Conservation (phyloP, 2,797 vertebrate species). For the Oreonectes daqikongensis region DNA sequence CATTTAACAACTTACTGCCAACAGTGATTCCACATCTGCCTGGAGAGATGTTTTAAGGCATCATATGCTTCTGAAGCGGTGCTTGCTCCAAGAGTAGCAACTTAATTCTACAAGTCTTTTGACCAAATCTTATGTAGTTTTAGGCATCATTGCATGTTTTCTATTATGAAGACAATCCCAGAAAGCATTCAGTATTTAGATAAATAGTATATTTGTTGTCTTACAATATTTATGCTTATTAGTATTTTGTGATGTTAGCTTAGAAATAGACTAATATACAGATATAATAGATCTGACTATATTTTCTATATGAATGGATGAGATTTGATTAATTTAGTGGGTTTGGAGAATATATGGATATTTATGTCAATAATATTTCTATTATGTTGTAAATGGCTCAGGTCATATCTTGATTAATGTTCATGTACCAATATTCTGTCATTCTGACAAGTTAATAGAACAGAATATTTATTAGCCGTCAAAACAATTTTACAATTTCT, state of each 20-base stretch:
- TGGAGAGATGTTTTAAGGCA: not conserved
- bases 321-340: too few relatives aligned
- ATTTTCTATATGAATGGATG: too few relatives aligned
- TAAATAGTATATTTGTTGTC: too few relatives aligned
- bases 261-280: too few relatives aligned
- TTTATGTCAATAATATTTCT: too few relatives aligned
- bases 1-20: constrained; percentile 46
- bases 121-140: not conserved
- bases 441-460: not conserved
- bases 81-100: not conserved
- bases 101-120: not conserved
- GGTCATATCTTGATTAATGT: not conserved
- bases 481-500: too few relatives aligned
- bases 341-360: too few relatives aligned
- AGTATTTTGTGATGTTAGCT: too few relatives aligned
- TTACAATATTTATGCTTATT: too few relatives aligned
- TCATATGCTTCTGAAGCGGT: not conserved
- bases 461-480: not conserved
- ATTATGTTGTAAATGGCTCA: not conserved
- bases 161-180: not conserved
- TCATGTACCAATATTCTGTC: not conserved
- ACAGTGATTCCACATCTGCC: constrained; percentile 9
- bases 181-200: not conserved
- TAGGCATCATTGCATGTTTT: not conserved
- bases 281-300: too few relatives aligned